Conservation (phyloP, 2,113 vertebrate genomes). For the Misgurnus mizolepis region DNA sequence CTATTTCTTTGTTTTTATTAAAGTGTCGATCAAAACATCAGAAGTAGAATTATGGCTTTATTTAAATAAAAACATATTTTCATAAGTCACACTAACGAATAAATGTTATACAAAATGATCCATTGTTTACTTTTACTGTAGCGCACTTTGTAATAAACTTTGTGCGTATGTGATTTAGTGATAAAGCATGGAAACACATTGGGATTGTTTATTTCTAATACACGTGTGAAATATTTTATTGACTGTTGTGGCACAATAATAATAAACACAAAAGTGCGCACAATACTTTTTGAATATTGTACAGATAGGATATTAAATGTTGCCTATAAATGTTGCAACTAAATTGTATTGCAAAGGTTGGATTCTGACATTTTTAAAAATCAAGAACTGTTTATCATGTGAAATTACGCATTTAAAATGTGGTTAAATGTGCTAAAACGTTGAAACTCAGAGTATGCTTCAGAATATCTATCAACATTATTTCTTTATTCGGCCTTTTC, state of each 20-base stretch:
- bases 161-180: background rate
- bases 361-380: background rate
- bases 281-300: background rate
- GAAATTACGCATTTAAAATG: background rate
- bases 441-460: too few species aligned
- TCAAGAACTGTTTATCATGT: background rate
- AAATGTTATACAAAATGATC: background rate
- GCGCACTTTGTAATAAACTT: conserved; percentile 20
- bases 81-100: background rate
- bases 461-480: background rate
- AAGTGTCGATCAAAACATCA: conserved; percentile 6
- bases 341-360: background rate
- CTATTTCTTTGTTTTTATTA: conserved; percentile 17
- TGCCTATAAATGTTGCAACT: background rate
- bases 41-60: conserved; percentile 1
- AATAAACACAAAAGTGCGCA: background rate
- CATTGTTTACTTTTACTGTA: background rate
- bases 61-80: conserved; percentile 20
- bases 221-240: conserved; percentile 2
- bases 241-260: conserved; percentile 4
- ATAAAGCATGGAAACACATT: conserved; percentile 4
- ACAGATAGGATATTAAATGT: conserved; percentile 1
- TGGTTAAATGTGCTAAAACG: too few species aligned
- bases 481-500: background rate
- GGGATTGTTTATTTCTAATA: conserved; percentile 4